phyloP scores from a whole-genome alignment of 1,140 invertebrate genomes.

The Geopemphigus sp. region DNA sequence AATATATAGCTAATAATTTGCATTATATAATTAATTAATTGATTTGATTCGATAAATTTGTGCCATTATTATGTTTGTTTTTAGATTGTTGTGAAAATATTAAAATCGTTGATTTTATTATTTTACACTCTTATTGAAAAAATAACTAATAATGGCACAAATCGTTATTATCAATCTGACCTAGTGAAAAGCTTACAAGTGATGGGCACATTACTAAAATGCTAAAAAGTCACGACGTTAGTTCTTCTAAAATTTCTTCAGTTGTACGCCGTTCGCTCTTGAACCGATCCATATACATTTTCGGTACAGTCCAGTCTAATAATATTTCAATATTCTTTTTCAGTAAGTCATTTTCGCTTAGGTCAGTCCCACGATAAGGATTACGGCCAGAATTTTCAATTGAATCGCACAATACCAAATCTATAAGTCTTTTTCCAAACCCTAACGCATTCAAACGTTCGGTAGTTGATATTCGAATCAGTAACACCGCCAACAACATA shows the following conservation, averaged over 20 bases:
- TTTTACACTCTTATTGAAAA: background rate
- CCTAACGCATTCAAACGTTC: conserved; percentile 72
- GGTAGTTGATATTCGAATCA: conserved; percentile 78
- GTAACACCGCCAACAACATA: conserved; percentile 70
- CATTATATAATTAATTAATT: background rate
- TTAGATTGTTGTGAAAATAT: background rate
- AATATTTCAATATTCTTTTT: conserved; percentile 72
- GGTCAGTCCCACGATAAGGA: conserved; percentile 60
- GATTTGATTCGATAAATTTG: background rate
- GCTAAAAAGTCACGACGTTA: conserved; percentile 60
- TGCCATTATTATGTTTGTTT: conserved; percentile 11
- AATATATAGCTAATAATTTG: background rate
- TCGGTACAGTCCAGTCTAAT: conserved; percentile 77
- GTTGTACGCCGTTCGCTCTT: conserved; percentile 68
- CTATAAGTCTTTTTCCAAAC: conserved; percentile 77
- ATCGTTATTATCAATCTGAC: background rate
- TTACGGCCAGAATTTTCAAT: conserved; percentile 69
- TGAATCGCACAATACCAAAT: conserved; percentile 76
- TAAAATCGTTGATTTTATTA: background rate
- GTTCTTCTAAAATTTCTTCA: conserved; percentile 74
- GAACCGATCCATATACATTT: conserved; percentile 73
- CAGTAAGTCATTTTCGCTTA: conserved; percentile 63
- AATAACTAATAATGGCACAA: background rate
- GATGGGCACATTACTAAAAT: background rate
- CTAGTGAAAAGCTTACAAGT: conserved; percentile 26